These are phyloP conservation scores for Ceratothoa steindachneri DNA, from an alignment of 2,888 invertebrate species.

Conservation along the genomic window DNA sequence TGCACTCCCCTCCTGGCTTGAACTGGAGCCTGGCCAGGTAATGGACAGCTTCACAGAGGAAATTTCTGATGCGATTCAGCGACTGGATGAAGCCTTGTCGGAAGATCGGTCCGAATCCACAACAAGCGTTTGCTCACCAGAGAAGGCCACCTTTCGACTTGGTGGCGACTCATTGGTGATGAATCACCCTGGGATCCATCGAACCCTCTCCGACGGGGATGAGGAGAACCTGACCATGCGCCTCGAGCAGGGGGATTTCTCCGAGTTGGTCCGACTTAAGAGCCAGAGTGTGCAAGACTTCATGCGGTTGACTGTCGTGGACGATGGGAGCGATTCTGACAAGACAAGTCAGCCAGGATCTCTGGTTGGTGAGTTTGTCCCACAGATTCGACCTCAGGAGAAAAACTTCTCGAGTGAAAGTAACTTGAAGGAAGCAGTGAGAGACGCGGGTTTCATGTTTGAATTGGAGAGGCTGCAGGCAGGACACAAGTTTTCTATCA, in stretches of 20 bases:
- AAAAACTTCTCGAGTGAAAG: conserved; percentile 59
- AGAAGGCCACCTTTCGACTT: conserved; percentile 53
- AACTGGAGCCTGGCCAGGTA: conserved; percentile 41
- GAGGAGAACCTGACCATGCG: conserved; percentile 63
- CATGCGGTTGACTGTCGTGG: conserved; percentile 65
- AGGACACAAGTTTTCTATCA: conserved; percentile 37
- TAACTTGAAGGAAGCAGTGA: conserved; percentile 57
- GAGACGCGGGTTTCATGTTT: conserved; percentile 32
- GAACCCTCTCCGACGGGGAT: conserved; percentile 52
- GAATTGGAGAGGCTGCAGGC: conserved; percentile 37
- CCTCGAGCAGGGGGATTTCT: conserved; percentile 60
- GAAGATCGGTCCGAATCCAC: conserved; percentile 54
- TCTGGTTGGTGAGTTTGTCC: conserved; percentile 20
- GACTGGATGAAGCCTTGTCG: conserved; percentile 58
- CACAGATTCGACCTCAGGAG: conserved; percentile 15
- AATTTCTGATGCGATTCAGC: conserved; percentile 54
- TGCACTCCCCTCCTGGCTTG: conserved; percentile 42
- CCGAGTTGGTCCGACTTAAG: conserved; percentile 64
- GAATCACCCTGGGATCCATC: conserved; percentile 27
- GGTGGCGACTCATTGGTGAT: conserved; percentile 50
- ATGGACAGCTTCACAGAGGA: conserved; percentile 43
- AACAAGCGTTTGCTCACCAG: conserved; percentile 26
- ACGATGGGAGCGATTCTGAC: conserved; percentile 55
- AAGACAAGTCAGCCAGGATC: conserved; percentile 37
- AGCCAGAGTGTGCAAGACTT: conserved; percentile 65